A percentile compares a stretch with the other conserved stretches of the same genome.
Conservation (phyloP, 2,797 vertebrate genomes). For the Sebastes baramenuke region DNA sequence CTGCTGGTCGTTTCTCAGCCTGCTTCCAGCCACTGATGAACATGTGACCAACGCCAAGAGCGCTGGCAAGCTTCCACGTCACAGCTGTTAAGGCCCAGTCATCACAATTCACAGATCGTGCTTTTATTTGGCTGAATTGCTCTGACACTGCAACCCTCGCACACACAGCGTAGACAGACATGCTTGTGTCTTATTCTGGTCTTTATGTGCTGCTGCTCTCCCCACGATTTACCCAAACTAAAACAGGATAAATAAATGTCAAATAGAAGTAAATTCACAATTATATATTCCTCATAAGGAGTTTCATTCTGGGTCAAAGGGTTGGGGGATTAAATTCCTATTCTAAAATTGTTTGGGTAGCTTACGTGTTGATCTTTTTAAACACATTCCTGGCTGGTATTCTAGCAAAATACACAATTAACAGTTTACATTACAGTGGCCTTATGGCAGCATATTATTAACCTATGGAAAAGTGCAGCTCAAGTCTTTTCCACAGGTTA, state of each 20-base stretch:
- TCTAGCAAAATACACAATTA: conserved; percentile 15
- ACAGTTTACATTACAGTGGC: conserved; percentile 17
- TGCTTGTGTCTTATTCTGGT: not conserved
- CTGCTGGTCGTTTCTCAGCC: not conserved
- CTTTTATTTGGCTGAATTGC: not conserved
- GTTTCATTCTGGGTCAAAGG: not conserved
- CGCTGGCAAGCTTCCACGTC: conserved; percentile 12
- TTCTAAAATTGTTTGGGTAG: not conserved
- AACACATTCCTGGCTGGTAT: conserved; percentile 57
- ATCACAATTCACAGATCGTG: conserved; percentile 2
- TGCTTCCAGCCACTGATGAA: not conserved
- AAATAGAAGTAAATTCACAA: not conserved
- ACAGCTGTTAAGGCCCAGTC: not conserved
- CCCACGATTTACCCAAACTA: not conserved
- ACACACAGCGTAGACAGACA: not conserved
- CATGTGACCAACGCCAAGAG: not conserved
- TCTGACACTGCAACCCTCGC: not conserved
- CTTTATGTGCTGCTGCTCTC: not conserved
- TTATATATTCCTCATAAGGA: not conserved
- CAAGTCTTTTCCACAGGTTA: conserved; percentile 17
- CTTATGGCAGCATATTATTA: conserved; percentile 7
- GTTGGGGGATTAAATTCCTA: not conserved
- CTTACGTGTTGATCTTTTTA: not conserved
- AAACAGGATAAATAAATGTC: not conserved
- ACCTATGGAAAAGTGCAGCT: conserved; percentile 9